A percentile compares a stretch with the other conserved stretches of the same genome.
Evolutionary conservation across 2,797 vertebrate genomes (phyloP).

Genomic region (Zenarchopterus dispar): DNA sequence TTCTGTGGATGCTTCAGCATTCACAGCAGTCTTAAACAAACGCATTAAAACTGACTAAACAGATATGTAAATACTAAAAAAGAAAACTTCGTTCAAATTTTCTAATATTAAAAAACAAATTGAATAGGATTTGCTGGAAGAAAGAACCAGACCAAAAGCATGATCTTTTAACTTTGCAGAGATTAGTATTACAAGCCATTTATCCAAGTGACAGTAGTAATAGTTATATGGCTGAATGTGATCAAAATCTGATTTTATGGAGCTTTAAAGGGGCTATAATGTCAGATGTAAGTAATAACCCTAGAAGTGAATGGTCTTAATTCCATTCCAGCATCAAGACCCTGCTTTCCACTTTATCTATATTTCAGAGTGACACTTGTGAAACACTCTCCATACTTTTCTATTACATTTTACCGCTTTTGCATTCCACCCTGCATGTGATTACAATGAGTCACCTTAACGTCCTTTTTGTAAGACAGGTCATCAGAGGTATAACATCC

Average conservation of each 20-base stretch:
- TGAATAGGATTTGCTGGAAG: too few species aligned
- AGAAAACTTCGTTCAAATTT: too few species aligned
- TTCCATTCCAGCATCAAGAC: slow-evolving; percentile 10
- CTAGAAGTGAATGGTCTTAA: slow-evolving; percentile 7
- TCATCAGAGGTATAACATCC: slow-evolving; percentile 49
- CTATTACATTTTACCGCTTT: slow-evolving; percentile 29
- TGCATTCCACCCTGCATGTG: slow-evolving; percentile 44
- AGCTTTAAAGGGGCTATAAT: slow-evolving; percentile 10
- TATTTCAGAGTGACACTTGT: neutral
- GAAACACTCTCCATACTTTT: slow-evolving; percentile 24
- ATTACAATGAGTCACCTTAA: slow-evolving; percentile 54
- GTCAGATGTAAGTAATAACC: slow-evolving; percentile 7
- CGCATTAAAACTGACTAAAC: neutral
- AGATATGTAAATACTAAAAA: too few species aligned
- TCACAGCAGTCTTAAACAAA: neutral
- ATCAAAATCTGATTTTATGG: slow-evolving; percentile 6
- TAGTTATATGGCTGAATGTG: neutral
- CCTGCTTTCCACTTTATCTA: neutral
- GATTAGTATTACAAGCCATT: neutral
- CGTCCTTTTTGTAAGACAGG: slow-evolving; percentile 55
- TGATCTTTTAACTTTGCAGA: neutral
- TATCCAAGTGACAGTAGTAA: neutral
- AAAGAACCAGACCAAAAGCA: too few species aligned
- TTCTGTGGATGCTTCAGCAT: neutral
- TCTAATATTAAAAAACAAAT: too few species aligned